These are phyloP conservation scores for Halcyon smyrnensis DNA, from an alignment of 2,797 vertebrate genomes.

Conservation along the genomic window DNA sequence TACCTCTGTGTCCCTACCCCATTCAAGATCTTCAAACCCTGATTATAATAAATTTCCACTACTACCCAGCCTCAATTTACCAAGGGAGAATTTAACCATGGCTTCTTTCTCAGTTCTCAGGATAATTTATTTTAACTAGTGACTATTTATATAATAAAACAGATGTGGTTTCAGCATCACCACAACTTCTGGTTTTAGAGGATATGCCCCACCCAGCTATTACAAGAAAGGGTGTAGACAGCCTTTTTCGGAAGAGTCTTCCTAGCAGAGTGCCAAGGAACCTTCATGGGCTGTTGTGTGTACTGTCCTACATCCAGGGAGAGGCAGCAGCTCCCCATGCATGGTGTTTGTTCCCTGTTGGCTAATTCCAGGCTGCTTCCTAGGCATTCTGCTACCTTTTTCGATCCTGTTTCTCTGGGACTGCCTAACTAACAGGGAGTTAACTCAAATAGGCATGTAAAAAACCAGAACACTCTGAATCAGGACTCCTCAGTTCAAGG, in stretches of 20 bases:
- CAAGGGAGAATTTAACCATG: background rate
- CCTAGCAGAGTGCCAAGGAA: background rate
- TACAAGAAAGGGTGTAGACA: background rate
- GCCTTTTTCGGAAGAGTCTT: background rate
- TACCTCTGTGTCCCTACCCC: background rate
- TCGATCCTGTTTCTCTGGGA: background rate
- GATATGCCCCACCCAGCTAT: background rate
- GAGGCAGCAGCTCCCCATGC: slow-evolving; percentile 14
- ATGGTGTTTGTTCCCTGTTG: background rate
- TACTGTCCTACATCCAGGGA: background rate
- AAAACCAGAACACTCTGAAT: background rate
- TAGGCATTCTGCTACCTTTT: background rate
- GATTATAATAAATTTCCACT: background rate
- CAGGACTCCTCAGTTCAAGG: background rate
- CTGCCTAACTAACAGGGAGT: background rate
- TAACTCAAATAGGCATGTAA: background rate
- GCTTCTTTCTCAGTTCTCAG: background rate
- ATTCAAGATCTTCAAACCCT: background rate
- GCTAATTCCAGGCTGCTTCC: background rate
- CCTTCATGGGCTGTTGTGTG: background rate
- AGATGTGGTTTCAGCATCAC: background rate
- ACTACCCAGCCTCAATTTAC: background rate
- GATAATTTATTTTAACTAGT: background rate
- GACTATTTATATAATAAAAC: background rate
- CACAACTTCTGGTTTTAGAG: background rate